These are phyloP conservation scores for Dascillus cervinus DNA, from an alignment of 2,888 invertebrate genomes.

Conservation along the genomic window DNA sequence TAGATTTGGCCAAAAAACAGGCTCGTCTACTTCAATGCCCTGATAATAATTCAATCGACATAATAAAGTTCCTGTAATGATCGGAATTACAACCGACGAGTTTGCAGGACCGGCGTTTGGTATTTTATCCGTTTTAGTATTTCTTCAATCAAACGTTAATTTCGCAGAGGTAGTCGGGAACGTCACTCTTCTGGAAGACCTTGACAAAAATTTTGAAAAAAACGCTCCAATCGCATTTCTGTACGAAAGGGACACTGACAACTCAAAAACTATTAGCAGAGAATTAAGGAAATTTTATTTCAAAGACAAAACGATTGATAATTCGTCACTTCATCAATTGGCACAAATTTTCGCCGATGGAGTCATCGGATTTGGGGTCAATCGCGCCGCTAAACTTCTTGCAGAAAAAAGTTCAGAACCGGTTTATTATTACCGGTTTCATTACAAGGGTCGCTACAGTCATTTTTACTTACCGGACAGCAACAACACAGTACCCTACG, in stretches of 20 bases:
- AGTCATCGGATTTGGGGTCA: conserved; percentile 50
- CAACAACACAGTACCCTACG: conserved; percentile 29
- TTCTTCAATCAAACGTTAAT: conserved; percentile 36
- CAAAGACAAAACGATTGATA: conserved; percentile 37
- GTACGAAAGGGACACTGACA: conserved; percentile 49
- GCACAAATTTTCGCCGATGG: conserved; percentile 53
- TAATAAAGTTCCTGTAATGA: conserved; percentile 56
- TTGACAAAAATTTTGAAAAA: conserved; percentile 54
- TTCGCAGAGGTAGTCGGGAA: background rate
- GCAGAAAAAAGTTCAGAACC: conserved; percentile 46
- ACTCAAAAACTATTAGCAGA: conserved; percentile 45
- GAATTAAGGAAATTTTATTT: conserved; percentile 48
- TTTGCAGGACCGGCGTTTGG: conserved; percentile 54
- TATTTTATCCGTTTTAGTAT: conserved; percentile 35
- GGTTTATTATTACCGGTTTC: conserved; percentile 56
- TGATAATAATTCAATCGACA: conserved; percentile 45
- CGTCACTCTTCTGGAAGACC: conserved; percentile 18
- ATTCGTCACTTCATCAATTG: conserved; percentile 34
- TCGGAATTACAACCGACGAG: conserved; percentile 57
- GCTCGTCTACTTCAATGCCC: conserved; percentile 54
- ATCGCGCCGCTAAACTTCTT: conserved; percentile 54
- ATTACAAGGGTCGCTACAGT: conserved; percentile 54
- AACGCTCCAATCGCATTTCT: conserved; percentile 59
- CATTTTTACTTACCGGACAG: conserved; percentile 48
- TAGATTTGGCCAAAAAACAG: conserved; percentile 53